phyloP scores from a whole-genome alignment of 37 sponge, comb jelly and placozoan genomes.

The Spongia lamella region DNA sequence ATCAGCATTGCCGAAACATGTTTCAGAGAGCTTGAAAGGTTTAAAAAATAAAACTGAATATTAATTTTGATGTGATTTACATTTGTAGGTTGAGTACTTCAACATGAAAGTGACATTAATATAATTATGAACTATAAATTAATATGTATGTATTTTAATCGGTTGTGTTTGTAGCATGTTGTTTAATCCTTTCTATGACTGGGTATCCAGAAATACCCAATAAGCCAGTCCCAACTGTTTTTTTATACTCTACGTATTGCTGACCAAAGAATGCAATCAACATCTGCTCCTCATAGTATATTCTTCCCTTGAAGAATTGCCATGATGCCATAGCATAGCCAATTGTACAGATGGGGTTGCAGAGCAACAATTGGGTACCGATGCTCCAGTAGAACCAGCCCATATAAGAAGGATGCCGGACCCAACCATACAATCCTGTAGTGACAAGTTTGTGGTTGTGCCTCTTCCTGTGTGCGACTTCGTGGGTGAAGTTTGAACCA shows the following conservation, averaged over 20 bases:
- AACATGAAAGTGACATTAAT: no score
- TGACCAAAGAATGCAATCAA: slow-evolving; percentile 84
- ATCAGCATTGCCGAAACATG: no score
- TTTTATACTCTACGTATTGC: slow-evolving; percentile 84
- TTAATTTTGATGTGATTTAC: no score
- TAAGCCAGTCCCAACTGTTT: slow-evolving; percentile 82
- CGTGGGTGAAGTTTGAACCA: slow-evolving; percentile 88
- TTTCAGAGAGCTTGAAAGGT: no score
- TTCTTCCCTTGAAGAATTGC: slow-evolving; percentile 92
- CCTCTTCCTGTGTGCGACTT: slow-evolving; percentile 59
- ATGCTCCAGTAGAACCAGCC: slow-evolving; percentile 99
- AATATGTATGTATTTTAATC: no score
- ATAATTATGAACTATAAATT: no score
- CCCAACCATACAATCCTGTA: slow-evolving; percentile 74
- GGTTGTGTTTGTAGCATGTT: no score
- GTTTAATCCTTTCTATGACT: no score
- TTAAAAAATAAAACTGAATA: no score
- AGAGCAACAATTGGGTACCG: slow-evolving; percentile 89
- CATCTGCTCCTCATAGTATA: slow-evolving; percentile 74
- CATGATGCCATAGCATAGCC: slow-evolving; percentile 75
- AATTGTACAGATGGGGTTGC: slow-evolving; percentile 84
- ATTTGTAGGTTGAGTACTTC: no score
- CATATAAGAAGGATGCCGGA: slow-evolving; percentile 92
- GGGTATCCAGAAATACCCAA: slow-evolving; percentile 75
- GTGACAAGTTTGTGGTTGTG: slow-evolving; percentile 75